Conservation (phyloP, 2,113 vertebrate species). For the Semnornis frantzii region DNA sequence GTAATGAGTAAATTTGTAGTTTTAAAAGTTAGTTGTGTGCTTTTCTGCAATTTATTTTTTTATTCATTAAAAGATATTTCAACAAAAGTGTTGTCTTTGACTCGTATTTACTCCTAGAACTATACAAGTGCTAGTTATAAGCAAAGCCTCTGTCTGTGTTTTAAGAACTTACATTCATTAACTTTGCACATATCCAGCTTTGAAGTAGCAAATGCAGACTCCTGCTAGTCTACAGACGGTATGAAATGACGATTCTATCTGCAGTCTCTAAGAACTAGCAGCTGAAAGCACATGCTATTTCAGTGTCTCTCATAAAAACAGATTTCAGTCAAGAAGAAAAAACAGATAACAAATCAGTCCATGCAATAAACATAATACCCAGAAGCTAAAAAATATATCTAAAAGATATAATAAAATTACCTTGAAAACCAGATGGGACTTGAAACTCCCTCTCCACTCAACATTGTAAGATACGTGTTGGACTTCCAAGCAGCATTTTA, state of each 20-base stretch:
- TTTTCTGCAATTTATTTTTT: background rate
- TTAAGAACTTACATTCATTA: slow-evolving; percentile 32
- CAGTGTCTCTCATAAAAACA: slow-evolving; percentile 27
- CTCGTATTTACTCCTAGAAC: background rate
- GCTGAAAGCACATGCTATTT: slow-evolving; percentile 35
- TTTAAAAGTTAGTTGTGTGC: background rate
- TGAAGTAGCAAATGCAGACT: slow-evolving; percentile 17
- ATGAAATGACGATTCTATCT: slow-evolving; percentile 29
- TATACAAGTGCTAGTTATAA: background rate
- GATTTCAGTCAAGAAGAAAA: slow-evolving; percentile 34
- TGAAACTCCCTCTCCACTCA: background rate
- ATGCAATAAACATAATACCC: slow-evolving; percentile 7
- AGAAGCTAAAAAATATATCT: slow-evolving; percentile 24
- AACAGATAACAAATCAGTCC: slow-evolving; percentile 37
- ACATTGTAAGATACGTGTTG: background rate
- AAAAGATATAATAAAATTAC: slow-evolving; percentile 19
- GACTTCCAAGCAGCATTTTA: background rate
- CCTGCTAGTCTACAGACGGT: background rate
- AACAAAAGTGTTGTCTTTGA: background rate
- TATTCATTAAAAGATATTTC: background rate
- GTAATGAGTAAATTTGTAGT: background rate
- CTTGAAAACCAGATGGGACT: background rate
- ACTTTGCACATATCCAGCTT: slow-evolving; percentile 24
- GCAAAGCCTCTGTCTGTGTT: slow-evolving; percentile 1
- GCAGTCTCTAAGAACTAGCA: background rate